Evolutionary conservation across 2,113 vertebrate species (phyloP).

Genomic region (Montifringilla adamsi): DNA sequence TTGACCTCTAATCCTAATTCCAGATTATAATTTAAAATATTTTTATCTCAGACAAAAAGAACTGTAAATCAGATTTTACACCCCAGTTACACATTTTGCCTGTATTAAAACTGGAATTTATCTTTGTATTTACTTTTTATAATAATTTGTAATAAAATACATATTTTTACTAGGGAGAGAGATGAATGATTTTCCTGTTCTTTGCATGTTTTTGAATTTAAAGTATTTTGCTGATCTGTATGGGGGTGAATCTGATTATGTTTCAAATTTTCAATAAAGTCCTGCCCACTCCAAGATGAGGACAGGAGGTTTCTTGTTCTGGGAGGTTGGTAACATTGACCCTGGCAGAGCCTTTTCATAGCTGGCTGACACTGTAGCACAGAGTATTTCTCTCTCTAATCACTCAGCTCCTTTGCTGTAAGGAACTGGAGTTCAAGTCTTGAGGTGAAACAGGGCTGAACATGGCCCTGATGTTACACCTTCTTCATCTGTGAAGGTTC

Average conservation of each 20-base stretch:
- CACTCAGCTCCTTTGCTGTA: fast-evolving
- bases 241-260: fast-evolving
- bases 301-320: background rate
- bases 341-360: background rate
- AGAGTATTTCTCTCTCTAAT: background rate
- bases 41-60: background rate
- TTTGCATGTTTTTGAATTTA: background rate
- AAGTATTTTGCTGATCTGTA: background rate
- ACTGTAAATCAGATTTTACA: background rate
- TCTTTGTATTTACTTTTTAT: background rate
- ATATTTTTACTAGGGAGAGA: background rate
- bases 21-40: background rate
- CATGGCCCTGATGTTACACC: background rate
- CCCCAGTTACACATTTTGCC: background rate
- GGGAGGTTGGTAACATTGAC: background rate
- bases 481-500: background rate
- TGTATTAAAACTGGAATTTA: background rate
- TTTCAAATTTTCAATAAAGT: background rate
- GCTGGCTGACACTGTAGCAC: background rate
- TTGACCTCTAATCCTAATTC: background rate
- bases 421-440: background rate
- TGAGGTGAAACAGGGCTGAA: background rate
- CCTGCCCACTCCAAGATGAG: fast-evolving
- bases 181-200: background rate
- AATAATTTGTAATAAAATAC: background rate